These are phyloP conservation scores for Limnephilus auricula DNA, from an alignment of 2,888 invertebrate species.

Conservation along the genomic window DNA sequence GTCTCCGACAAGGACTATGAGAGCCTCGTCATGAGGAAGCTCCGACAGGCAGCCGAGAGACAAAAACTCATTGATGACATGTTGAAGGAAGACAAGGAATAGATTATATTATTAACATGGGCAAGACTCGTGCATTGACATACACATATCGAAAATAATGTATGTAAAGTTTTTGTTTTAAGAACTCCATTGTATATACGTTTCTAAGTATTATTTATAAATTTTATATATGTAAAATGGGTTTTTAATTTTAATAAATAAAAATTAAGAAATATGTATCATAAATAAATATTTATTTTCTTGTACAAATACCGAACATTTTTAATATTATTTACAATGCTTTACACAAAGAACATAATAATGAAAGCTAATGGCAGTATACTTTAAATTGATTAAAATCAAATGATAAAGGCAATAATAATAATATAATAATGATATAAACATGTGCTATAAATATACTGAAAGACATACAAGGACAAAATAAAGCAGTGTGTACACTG, in stretches of 20 bases:
- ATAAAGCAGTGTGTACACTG: not conserved
- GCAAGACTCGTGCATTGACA: not conserved
- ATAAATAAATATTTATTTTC: slow-evolving; percentile 50
- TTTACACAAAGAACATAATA: slow-evolving; percentile 19
- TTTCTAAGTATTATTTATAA: too few species aligned
- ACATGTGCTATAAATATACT: not conserved
- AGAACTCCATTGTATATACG: not conserved
- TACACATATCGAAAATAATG: not conserved
- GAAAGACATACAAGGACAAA: not conserved
- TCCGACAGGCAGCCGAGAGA: slow-evolving; percentile 91
- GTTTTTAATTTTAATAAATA: not conserved
- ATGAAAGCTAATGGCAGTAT: not conserved
- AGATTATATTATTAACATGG: not conserved
- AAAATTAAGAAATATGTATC: not conserved
- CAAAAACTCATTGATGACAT: slow-evolving; percentile 86
- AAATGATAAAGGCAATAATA: not conserved
- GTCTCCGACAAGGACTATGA: slow-evolving; percentile 87
- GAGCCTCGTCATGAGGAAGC: slow-evolving; percentile 86
- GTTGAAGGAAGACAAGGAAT: slow-evolving; percentile 76
- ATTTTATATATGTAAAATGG: too few species aligned
- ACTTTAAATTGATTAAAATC: not conserved
- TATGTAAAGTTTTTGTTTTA: too few species aligned
- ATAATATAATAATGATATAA: not conserved
- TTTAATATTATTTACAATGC: slow-evolving; percentile 43
- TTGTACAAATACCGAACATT: slow-evolving; percentile 41